Conservation (phyloP, 2,797 vertebrate genomes). For the Muraenolepis orangiensis region DNA sequence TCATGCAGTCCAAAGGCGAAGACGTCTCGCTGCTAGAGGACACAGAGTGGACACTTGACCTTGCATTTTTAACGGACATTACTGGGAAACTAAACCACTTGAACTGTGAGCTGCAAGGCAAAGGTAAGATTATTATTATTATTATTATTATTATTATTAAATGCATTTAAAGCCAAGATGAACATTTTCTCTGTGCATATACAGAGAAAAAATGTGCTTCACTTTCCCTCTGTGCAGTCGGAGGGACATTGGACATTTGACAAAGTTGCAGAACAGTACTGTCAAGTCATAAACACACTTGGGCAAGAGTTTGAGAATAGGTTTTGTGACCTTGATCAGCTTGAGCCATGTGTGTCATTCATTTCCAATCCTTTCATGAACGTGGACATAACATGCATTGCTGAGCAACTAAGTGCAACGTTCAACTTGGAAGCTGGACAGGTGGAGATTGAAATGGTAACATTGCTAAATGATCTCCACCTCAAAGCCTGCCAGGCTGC, state of each 20-base stretch:
- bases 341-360: not conserved
- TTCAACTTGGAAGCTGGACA: too few relatives aligned
- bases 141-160: too few relatives aligned
- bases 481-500: conserved; percentile 13
- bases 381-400: too few relatives aligned
- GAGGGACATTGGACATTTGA: not conserved
- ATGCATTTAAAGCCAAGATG: too few relatives aligned
- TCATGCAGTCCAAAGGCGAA: conserved; percentile 19
- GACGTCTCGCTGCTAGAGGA: conserved; percentile 12
- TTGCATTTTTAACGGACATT: conserved; percentile 26
- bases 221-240: conserved; percentile 22
- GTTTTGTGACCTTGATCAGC: not conserved
- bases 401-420: too few relatives aligned
- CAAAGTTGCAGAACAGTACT: too few relatives aligned
- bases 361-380: not conserved
- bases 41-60: too few relatives aligned
- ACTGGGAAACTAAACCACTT: conserved; percentile 21
- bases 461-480: conserved; percentile 17
- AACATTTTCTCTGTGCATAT: too few relatives aligned
- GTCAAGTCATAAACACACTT: not conserved
- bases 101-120: conserved; percentile 25
- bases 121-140: too few relatives aligned
- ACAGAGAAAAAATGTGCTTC: conserved; percentile 12
- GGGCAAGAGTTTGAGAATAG: not conserved
- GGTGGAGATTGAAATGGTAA: conserved; percentile 17